Evolutionary conservation across 2,888 invertebrate genomes (phyloP).

Genomic region (Polydrusus pterygomalis): DNA sequence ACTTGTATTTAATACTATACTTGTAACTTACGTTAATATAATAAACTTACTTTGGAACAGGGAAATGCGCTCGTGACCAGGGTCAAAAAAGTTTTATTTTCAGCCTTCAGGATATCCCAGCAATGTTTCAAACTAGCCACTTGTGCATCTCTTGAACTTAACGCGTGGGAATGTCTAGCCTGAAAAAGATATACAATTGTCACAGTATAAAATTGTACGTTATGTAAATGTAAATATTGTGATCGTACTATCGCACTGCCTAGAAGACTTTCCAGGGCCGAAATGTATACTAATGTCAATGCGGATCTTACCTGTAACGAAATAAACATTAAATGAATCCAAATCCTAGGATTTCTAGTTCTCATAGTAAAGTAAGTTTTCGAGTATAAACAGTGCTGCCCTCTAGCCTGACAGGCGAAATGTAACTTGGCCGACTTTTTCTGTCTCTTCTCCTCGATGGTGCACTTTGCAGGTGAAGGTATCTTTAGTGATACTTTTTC

Average conservation of each 20-base stretch:
- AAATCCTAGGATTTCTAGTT: constrained; percentile 88
- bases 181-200: constrained; percentile 54
- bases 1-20: background rate
- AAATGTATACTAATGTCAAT: too few species aligned
- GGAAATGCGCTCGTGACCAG: constrained; percentile 97
- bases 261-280: too few species aligned
- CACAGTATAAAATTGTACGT: too few species aligned
- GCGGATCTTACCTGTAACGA: constrained; percentile 86
- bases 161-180: constrained; percentile 81
- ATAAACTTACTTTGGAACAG: constrained; percentile 78
- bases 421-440: constrained; percentile 88
- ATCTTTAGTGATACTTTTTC: constrained; percentile 88
- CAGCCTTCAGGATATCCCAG: constrained; percentile 95
- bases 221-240: too few species aligned
- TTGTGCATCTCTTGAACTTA: constrained; percentile 87
- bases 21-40: background rate
- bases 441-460: constrained; percentile 91
- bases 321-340: constrained; percentile 98
- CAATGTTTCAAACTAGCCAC: constrained; percentile 91
- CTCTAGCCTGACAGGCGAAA: constrained; percentile 91
- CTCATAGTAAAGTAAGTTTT: constrained; percentile 86
- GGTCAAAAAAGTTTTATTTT: constrained; percentile 91
- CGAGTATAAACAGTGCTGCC: constrained; percentile 90
- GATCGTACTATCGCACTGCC: too few species aligned
- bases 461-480: constrained; percentile 94